phyloP scores from a whole-genome alignment of 2,113 vertebrate species.

The Globicephala melas region DNA sequence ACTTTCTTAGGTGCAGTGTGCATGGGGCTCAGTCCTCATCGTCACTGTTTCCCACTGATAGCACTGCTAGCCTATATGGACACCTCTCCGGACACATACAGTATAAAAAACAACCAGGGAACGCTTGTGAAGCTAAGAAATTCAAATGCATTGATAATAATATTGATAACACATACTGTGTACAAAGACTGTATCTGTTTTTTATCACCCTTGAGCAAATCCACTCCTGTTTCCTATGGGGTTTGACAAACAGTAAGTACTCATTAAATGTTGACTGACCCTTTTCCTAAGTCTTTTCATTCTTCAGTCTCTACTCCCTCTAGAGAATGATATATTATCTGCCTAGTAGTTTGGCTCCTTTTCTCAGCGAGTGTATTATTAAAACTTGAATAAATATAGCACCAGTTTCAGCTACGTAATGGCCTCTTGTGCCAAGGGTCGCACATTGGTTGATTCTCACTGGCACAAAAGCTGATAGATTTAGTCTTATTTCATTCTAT shows the following conservation, averaged over 20 bases:
- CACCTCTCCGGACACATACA: background rate
- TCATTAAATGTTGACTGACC: background rate
- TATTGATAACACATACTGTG: background rate
- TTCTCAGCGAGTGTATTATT: background rate
- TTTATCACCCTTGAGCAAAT: conserved; percentile 14
- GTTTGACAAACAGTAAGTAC: background rate
- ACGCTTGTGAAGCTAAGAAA: background rate
- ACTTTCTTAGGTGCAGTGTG: background rate
- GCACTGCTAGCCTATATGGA: background rate
- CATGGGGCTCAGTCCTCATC: background rate
- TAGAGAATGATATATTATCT: background rate
- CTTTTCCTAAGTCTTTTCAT: background rate
- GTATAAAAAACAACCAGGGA: background rate
- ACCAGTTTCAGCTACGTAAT: background rate
- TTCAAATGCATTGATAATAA: background rate
- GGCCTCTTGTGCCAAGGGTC: background rate
- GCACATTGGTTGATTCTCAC: background rate
- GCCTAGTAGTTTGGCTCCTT: conserved; percentile 3
- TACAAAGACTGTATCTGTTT: background rate
- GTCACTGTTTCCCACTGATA: background rate
- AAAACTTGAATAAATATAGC: background rate
- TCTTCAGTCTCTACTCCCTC: background rate
- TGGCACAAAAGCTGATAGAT: background rate
- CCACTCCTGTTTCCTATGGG: background rate
- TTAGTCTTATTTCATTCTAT: background rate